A percentile compares a stretch with the other conserved stretches of the same genome.
Evolutionary conservation across 2,888 invertebrate genomes (phyloP).

Genomic region (Idaea straminata): DNA sequence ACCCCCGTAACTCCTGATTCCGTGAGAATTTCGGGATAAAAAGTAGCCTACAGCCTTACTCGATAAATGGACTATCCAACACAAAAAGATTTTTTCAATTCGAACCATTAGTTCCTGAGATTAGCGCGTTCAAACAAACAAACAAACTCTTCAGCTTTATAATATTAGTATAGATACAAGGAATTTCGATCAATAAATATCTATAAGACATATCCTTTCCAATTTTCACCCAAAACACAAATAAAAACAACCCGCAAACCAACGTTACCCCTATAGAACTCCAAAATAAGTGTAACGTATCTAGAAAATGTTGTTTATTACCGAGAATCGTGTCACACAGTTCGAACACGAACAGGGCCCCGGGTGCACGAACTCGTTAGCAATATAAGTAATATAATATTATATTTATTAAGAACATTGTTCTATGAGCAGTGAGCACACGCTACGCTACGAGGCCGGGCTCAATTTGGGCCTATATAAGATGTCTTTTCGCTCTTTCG

Average conservation of each 20-base stretch:
- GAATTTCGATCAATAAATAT: no score
- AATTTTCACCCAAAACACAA: not conserved
- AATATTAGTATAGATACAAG: no score
- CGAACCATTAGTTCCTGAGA: no score
- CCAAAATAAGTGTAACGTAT: not conserved
- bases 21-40: no score
- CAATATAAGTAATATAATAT: not conserved
- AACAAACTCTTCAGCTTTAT: no score
- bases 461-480: not conserved
- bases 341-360: not conserved
- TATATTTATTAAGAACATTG: slow-evolving; percentile 1
- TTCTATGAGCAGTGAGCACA: not conserved
- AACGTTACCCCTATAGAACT: not conserved
- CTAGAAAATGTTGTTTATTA: not conserved
- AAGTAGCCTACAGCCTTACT: no score
- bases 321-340: not conserved
- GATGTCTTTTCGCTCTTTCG: slow-evolving; percentile 1
- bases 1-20: no score
- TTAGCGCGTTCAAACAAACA: no score
- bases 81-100: no score
- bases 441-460: not conserved
- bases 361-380: not conserved
- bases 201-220: not conserved
- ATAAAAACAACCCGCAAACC: not conserved
- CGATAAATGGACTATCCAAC: no score